phyloP scores from a whole-genome alignment of 2,113 vertebrate genomes.

The Acanthisitta chloris region DNA sequence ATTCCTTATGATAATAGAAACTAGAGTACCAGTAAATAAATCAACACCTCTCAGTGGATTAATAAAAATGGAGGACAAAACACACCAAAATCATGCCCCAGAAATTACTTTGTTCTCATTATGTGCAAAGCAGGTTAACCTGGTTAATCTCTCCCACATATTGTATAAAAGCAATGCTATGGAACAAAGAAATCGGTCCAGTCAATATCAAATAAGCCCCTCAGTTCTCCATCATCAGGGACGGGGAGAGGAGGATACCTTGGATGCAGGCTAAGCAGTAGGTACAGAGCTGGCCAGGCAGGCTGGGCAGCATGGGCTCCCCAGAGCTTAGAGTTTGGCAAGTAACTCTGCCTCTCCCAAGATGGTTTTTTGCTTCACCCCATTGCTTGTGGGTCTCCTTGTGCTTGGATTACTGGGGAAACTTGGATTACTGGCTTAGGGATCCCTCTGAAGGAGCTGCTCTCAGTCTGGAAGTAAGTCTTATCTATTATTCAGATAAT shows the following conservation, averaged over 20 bases:
- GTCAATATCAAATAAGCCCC: neutral
- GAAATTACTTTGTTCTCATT: neutral
- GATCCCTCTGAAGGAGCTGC: neutral
- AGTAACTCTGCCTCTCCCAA: neutral
- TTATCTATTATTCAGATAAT: conserved; percentile 13
- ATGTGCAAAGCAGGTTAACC: neutral
- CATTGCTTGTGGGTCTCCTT: neutral
- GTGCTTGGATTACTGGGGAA: neutral
- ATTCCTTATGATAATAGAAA: neutral
- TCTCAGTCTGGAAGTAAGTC: neutral
- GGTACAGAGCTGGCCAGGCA: neutral
- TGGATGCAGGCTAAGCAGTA: neutral
- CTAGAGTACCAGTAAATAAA: neutral
- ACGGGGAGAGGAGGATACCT: rapidly evolving
- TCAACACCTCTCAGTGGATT: neutral
- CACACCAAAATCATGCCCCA: neutral
- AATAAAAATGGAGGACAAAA: neutral
- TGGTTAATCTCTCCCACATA: neutral
- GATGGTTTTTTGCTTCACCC: rapidly evolving
- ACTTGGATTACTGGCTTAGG: neutral
- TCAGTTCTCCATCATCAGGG: neutral
- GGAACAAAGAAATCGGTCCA: neutral
- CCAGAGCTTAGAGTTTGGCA: neutral
- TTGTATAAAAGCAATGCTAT: neutral
- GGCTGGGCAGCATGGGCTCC: rapidly evolving